Percentiles rank a stretch among this genome's conserved stretches.
These are phyloP conservation scores for Hydrozoanthus tunicans DNA, from an alignment of 64 coral and sea anemone genomes.

Conservation along the genomic window DNA sequence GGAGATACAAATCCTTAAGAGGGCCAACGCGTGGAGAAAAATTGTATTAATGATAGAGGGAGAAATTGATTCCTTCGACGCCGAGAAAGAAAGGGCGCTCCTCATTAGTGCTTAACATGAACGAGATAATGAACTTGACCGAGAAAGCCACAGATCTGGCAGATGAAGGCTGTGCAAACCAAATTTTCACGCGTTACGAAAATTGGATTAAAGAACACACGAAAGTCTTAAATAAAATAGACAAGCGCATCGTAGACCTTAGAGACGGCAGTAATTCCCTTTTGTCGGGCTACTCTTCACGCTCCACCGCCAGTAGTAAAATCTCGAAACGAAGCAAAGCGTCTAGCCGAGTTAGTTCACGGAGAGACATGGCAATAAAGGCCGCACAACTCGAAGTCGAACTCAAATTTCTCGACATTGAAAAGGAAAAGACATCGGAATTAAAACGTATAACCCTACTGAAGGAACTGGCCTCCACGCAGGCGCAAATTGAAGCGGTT, in stretches of 20 bases:
- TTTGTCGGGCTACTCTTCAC: not conserved
- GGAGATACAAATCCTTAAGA: not conserved
- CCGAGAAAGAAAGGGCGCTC: conserved; percentile 1
- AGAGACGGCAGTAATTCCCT: conserved; percentile 7
- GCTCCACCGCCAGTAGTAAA: not conserved
- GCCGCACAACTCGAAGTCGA: not conserved
- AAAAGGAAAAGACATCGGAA: not conserved
- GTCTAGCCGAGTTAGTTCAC: not conserved
- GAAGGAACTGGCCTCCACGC: not conserved
- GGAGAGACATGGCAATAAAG: conserved; percentile 1
- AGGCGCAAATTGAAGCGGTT: too few relatives aligned
- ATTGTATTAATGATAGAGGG: not conserved
- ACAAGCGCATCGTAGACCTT: conserved; percentile 7
- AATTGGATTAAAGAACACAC: not conserved
- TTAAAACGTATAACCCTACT: not conserved
- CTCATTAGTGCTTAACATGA: not conserved
- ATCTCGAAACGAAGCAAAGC: conserved; percentile 20
- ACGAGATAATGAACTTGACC: too few relatives aligned
- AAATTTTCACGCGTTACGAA: conserved; percentile 25
- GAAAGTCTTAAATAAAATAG: conserved; percentile 8
- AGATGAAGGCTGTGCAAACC: not conserved
- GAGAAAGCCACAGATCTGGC: too few relatives aligned
- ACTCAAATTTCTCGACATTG: not conserved
- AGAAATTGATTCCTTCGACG: not conserved
- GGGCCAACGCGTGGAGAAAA: not conserved